phyloP scores from a whole-genome alignment of 1,140 invertebrate species.

The Drosophila teissieri region DNA sequence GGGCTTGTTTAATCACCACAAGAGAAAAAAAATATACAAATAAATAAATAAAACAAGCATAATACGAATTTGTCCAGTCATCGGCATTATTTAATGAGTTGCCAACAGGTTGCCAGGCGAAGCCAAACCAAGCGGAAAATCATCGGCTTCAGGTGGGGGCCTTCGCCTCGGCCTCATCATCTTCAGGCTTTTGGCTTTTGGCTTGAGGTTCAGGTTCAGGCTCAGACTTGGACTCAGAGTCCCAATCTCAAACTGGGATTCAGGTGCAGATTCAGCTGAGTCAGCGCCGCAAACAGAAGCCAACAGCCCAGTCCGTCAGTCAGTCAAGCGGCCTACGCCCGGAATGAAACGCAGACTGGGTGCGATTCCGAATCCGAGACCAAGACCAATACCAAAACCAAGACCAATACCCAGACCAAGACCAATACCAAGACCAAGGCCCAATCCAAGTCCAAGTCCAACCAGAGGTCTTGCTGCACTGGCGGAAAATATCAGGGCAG shows the following conservation, averaged over 20 bases:
- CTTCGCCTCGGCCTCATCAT: neutral
- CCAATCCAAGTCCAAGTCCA: conserved; percentile 4
- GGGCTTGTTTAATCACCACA: conserved; percentile 77
- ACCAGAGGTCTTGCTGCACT: neutral
- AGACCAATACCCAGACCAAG: neutral
- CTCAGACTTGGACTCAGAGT: conserved; percentile 22
- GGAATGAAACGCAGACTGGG: conserved; percentile 39
- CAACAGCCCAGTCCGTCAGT: conserved; percentile 63
- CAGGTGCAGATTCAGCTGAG: conserved; percentile 59
- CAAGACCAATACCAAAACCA: conserved; percentile 3
- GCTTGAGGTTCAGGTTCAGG: conserved; percentile 10
- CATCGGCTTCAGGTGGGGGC: conserved; percentile 36
- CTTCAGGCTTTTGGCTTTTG: neutral
- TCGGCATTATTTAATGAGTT: conserved; percentile 84
- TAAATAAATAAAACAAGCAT: neutral
- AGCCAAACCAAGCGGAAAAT: conserved; percentile 70
- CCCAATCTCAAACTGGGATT: neutral
- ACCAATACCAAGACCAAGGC: too few relatives aligned
- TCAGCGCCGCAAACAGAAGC: conserved; percentile 81
- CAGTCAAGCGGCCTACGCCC: conserved; percentile 68
- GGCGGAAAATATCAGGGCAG: neutral
- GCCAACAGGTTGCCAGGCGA: conserved; percentile 71
- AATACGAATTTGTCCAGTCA: conserved; percentile 78
- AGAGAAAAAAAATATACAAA: conserved; percentile 36
- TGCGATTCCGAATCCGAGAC: conserved; percentile 9